Evolutionary conservation across 2,888 invertebrate genomes (phyloP).

Genomic region (Xylota sylvarum): DNA sequence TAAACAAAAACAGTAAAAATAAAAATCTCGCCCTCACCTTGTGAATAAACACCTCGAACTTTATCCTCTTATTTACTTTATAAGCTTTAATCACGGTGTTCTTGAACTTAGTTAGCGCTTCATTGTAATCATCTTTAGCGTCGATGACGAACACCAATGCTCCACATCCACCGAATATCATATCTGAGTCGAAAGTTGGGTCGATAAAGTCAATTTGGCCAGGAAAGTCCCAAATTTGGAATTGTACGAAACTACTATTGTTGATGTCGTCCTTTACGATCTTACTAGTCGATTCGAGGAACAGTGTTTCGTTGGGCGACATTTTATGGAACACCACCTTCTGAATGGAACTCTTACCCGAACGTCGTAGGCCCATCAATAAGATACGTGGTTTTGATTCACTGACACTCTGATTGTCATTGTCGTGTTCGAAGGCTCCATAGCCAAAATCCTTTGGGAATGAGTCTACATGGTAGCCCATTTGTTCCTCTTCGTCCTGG

Average conservation of each 20-base stretch:
- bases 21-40: constrained; percentile 87
- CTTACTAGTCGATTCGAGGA: constrained; percentile 99
- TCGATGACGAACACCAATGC: constrained; percentile 99
- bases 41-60: constrained; percentile 99
- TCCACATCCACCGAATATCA: constrained; percentile 98
- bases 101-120: constrained; percentile 96
- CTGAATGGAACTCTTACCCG: constrained; percentile 99
- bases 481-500: constrained; percentile 87
- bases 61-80: constrained; percentile 97
- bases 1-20: background rate
- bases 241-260: constrained; percentile 98
- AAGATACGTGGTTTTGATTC: constrained; percentile 94
- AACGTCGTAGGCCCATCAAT: constrained; percentile 97
- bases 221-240: constrained; percentile 99
- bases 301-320: constrained; percentile 99
- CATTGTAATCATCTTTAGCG: constrained; percentile 99
- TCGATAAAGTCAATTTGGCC: constrained; percentile 99
- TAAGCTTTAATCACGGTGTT: constrained; percentile 97
- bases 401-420: constrained; percentile 86
- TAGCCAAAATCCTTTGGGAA: constrained; percentile 98
- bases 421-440: constrained; percentile 94
- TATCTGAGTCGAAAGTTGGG: constrained; percentile 97
- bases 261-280: constrained; percentile 99
- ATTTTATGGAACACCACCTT: constrained; percentile 99
- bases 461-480: constrained; percentile 86